Percentiles rank a stretch among this genome's conserved stretches.
Conservation (phyloP, 2,888 invertebrate species). For the Thysanoteuthis rhombus region DNA sequence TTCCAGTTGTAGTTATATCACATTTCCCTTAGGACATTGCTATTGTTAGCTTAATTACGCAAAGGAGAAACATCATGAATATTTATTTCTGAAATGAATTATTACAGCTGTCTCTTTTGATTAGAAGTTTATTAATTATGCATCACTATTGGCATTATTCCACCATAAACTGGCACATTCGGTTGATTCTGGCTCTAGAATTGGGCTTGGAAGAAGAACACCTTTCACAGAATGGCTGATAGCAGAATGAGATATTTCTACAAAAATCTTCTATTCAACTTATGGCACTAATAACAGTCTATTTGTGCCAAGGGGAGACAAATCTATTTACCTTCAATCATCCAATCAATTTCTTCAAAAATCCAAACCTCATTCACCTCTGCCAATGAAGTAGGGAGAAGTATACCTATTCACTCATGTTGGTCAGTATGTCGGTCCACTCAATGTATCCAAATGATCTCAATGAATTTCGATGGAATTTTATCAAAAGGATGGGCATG, state of each 20-base stretch:
- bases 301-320: too few species aligned
- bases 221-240: not conserved
- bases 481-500: too few species aligned
- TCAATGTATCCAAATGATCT: too few species aligned
- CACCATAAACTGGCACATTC: not conserved
- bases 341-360: too few species aligned
- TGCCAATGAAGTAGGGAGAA: too few species aligned
- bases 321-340: too few species aligned
- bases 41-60: not conserved
- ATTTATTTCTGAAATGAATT: not conserved
- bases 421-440: too few species aligned
- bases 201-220: not conserved
- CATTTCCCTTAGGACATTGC: not conserved
- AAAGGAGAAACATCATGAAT: not conserved
- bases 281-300: too few species aligned
- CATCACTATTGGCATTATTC: not conserved
- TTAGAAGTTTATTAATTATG: not conserved
- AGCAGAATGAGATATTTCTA: not conserved
- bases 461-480: too few species aligned
- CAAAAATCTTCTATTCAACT: too few species aligned
- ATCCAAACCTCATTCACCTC: too few species aligned
- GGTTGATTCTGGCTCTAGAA: not conserved
- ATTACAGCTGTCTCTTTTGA: constrained; percentile 12
- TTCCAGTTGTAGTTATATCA: not conserved
- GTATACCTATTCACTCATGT: too few species aligned